phyloP scores from a whole-genome alignment of 2,888 invertebrate species.

The Chrysolina americana region DNA sequence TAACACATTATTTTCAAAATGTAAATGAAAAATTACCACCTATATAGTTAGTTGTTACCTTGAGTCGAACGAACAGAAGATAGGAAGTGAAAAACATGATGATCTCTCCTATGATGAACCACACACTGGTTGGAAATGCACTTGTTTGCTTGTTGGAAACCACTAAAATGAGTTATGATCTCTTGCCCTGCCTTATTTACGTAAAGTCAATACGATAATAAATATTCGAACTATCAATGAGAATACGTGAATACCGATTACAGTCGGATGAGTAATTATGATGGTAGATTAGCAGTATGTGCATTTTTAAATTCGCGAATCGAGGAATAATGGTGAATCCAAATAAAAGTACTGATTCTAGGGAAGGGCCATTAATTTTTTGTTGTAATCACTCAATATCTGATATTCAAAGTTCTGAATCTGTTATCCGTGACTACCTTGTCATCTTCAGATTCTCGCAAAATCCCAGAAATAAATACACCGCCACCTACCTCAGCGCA shows the following conservation, averaged over 20 bases:
- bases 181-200: neutral
- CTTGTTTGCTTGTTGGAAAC: neutral
- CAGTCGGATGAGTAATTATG: neutral
- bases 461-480: neutral
- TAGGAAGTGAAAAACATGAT: neutral
- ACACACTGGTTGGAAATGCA: neutral
- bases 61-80: neutral
- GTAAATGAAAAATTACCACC: too few relatives aligned
- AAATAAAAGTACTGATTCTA: neutral
- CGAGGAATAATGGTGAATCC: neutral
- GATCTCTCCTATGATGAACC: neutral
- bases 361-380: too few relatives aligned
- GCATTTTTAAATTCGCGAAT: neutral
- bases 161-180: neutral
- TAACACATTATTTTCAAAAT: too few relatives aligned
- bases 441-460: too few relatives aligned
- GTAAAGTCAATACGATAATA: neutral
- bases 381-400: too few relatives aligned
- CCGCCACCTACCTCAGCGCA: conserved; percentile 26
- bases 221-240: neutral
- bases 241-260: conserved; percentile 1
- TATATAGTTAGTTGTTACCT: neutral
- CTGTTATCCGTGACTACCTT: too few relatives aligned
- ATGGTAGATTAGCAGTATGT: neutral
- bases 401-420: too few relatives aligned